Conservation (phyloP, 1,140 invertebrate genomes). For the Saccostrea echinata region DNA sequence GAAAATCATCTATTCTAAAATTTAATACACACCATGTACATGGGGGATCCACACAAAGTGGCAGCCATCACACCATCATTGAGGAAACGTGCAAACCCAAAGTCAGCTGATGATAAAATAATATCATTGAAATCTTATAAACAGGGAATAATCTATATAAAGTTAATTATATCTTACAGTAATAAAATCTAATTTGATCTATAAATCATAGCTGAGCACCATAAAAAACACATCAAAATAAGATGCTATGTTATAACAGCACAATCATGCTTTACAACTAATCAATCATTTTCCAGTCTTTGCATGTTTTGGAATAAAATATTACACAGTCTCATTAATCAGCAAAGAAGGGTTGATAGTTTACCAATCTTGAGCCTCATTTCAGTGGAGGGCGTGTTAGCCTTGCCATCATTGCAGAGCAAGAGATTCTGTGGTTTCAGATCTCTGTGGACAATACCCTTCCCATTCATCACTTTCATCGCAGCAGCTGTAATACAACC, state of each 20-base stretch:
- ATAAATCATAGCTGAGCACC: not conserved
- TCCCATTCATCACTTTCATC: conserved; percentile 96
- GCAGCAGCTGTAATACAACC: conserved; percentile 87
- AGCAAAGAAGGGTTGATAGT: conserved; percentile 5
- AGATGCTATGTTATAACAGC: not conserved
- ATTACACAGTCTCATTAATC: not conserved
- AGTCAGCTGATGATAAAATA: conserved; percentile 90
- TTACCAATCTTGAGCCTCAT: conserved; percentile 97
- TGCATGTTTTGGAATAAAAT: not conserved
- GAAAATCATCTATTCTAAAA: not conserved
- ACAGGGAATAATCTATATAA: too few relatives aligned
- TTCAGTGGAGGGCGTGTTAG: conserved; percentile 92
- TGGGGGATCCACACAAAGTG: conserved; percentile 98
- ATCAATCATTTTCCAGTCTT: not conserved
- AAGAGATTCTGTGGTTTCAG: conserved; percentile 99
- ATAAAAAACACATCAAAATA: not conserved
- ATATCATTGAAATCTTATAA: too few relatives aligned
- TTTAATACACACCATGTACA: conserved; percentile 93
- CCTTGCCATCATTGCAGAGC: conserved; percentile 87
- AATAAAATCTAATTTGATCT: not conserved
- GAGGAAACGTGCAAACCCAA: conserved; percentile 99
- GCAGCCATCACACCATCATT: conserved; percentile 99
- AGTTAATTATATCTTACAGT: not conserved
- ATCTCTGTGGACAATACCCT: conserved; percentile 99
- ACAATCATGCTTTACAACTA: not conserved